These are phyloP conservation scores for Climacteris rufus DNA, from an alignment of 2,113 vertebrate genomes.

Conservation along the genomic window DNA sequence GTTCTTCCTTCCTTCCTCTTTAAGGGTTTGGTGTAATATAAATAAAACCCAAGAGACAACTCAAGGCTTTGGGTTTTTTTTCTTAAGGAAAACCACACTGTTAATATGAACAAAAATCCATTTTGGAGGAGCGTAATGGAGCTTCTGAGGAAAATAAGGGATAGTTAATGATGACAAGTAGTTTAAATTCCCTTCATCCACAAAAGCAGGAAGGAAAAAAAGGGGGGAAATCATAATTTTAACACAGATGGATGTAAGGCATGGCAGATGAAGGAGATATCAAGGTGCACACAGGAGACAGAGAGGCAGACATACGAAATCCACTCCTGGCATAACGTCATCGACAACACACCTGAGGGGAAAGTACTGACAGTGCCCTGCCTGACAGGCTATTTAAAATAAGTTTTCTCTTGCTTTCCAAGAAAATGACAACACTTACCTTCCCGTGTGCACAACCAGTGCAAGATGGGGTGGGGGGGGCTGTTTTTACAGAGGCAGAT, in stretches of 20 bases:
- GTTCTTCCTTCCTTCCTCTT: background rate
- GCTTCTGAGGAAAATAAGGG: background rate
- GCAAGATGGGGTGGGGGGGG: background rate
- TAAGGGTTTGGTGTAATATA: background rate
- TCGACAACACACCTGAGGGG: background rate
- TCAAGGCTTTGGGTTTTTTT: background rate
- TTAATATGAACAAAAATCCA: background rate
- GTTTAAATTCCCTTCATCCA: background rate
- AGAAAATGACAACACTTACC: conserved; percentile 22
- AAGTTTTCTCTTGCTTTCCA: background rate
- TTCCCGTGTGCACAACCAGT: background rate
- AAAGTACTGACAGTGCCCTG: background rate
- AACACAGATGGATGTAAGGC: background rate
- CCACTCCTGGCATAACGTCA: background rate
- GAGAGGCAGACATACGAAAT: background rate
- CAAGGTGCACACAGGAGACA: background rate
- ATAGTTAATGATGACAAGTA: background rate
- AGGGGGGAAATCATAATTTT: background rate
- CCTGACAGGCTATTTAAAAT: background rate
- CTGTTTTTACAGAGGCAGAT: background rate
- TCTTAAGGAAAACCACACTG: background rate
- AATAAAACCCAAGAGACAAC: background rate
- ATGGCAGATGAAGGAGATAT: background rate
- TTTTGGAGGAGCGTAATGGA: background rate
- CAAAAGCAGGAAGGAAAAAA: background rate